A percentile compares a stretch with the other conserved stretches of the same genome.
Conservation (phyloP, 92 coral and sea anemone species). For the Zoanthus solanderi region DNA sequence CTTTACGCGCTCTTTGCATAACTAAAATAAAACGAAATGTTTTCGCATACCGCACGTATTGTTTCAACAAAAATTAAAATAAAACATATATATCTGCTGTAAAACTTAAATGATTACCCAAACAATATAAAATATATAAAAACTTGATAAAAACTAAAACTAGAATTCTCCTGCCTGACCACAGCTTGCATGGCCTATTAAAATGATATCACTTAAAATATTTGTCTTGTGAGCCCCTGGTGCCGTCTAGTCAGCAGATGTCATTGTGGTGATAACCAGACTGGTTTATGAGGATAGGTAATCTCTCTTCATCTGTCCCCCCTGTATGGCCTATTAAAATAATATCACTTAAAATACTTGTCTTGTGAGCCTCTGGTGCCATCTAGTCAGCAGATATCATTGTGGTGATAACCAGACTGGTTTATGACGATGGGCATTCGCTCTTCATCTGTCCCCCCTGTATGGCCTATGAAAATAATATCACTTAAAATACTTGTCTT, state of each 20-base stretch:
- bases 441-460: constrained; percentile 57
- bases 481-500: background rate
- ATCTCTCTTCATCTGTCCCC: constrained; percentile 55
- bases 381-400: constrained; percentile 66
- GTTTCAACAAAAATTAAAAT: no score
- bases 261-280: constrained; percentile 49
- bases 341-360: background rate
- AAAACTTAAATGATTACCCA: no score
- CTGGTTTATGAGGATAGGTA: constrained; percentile 74
- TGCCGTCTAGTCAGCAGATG: constrained; percentile 60
- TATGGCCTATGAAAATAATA: no score
- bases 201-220: no score
- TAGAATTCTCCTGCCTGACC: no score
- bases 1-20: no score
- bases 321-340: background rate
- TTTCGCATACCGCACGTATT: no score
- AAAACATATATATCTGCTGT: no score
- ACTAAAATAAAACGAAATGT: no score
- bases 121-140: no score
- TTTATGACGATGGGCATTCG: constrained; percentile 74
- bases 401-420: constrained; percentile 41
- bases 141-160: no score
- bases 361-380: constrained; percentile 24
- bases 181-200: no score
- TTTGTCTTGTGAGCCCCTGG: constrained; percentile 22